Percentiles rank a stretch among this genome's conserved stretches.
Conservation (phyloP, 2,113 vertebrate genomes). For the Ophiodon elongatus region DNA sequence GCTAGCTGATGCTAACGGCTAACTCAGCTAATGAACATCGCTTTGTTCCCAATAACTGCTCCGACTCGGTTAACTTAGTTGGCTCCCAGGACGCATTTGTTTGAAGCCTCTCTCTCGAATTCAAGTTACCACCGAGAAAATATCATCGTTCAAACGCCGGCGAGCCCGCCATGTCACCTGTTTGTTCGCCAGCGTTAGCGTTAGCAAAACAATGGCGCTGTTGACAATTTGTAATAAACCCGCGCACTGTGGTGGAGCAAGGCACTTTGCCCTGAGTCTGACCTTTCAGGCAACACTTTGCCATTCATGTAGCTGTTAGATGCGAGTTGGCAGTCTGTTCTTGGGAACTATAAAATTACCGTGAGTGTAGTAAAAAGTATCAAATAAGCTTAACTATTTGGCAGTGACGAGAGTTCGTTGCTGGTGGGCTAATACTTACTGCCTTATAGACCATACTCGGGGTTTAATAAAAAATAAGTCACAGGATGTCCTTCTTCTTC, state of each 20-base stretch:
- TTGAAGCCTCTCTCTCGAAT: neutral
- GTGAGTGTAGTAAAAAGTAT: neutral
- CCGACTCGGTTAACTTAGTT: neutral
- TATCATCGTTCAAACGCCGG: neutral
- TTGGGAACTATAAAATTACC: neutral
- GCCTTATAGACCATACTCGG: neutral
- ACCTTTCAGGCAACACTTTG: constrained; percentile 14
- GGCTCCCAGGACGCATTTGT: neutral
- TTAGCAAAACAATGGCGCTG: constrained; percentile 59
- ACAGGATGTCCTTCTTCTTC: neutral
- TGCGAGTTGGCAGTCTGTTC: fast-evolving
- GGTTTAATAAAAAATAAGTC: neutral
- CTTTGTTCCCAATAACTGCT: neutral
- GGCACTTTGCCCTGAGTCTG: fast-evolving
- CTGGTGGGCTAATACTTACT: fast-evolving
- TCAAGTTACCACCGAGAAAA: too few relatives aligned
- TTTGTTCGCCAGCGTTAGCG: neutral
- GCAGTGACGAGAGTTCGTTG: neutral
- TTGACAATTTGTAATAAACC: constrained; percentile 38
- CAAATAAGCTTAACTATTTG: neutral
- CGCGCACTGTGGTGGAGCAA: constrained; percentile 8
- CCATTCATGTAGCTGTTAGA: neutral
- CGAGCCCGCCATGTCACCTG: fast-evolving
- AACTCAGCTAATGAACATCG: constrained; percentile 5
- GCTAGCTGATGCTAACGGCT: constrained; percentile 16